These are phyloP conservation scores for Calidris pugnax DNA, from an alignment of 2,113 vertebrate genomes.

Conservation along the genomic window DNA sequence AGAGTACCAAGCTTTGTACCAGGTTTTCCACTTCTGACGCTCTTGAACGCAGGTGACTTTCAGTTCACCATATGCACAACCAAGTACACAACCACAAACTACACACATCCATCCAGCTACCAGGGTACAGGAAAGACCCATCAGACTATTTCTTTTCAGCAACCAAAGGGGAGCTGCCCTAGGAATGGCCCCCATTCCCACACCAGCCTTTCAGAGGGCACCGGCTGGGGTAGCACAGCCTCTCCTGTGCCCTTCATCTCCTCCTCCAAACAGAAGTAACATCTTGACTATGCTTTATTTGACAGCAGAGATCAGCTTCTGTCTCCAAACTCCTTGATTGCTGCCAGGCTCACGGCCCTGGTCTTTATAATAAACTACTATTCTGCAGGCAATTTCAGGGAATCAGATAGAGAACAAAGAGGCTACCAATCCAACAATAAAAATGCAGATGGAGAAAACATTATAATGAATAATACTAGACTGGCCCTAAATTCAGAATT, in stretches of 20 bases:
- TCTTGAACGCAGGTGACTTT: not conserved
- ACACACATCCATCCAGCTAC: not conserved
- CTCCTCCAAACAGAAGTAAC: not conserved
- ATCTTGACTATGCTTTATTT: not conserved
- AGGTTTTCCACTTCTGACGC: not conserved
- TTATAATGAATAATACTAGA: not conserved
- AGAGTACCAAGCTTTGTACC: not conserved
- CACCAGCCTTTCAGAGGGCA: not conserved
- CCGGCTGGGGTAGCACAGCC: not conserved
- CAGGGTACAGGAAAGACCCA: not conserved
- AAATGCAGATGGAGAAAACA: slow-evolving; percentile 31
- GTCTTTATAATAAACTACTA: not conserved
- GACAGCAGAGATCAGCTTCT: not conserved
- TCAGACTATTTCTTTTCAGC: not conserved
- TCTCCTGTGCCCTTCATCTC: not conserved
- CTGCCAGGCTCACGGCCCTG: not conserved
- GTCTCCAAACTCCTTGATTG: not conserved
- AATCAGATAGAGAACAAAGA: not conserved
- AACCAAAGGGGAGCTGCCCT: accelerated
- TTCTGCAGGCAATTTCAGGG: slow-evolving; percentile 13
- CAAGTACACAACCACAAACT: not conserved
- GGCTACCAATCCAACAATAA: not conserved
- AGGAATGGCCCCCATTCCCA: not conserved
- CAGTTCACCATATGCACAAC: not conserved
- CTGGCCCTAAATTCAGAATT: not conserved